A percentile compares a stretch with the other conserved stretches of the same genome.
phyloP scores from a whole-genome alignment of 1,140 invertebrate species.

The Spodoptera litura region DNA sequence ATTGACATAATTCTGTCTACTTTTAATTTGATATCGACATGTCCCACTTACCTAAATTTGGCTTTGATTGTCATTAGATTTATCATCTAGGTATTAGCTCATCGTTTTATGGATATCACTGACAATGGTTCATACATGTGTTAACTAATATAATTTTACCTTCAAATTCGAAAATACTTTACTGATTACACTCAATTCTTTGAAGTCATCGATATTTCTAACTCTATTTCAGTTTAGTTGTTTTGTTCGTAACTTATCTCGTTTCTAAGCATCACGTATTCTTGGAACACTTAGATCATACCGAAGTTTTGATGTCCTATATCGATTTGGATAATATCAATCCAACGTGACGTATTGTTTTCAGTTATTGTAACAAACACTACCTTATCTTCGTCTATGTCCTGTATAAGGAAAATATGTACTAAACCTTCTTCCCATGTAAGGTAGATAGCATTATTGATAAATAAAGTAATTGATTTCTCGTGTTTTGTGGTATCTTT shows the following conservation, averaged over 20 bases:
- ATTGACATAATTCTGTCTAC: background rate
- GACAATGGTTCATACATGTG: no score
- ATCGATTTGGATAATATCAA: background rate
- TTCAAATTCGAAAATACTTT: no score
- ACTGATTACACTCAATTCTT: no score
- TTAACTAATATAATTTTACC: no score
- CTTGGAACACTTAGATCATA: background rate
- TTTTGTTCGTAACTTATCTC: background rate
- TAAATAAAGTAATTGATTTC: background rate
- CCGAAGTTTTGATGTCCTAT: background rate
- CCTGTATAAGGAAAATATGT: constrained; percentile 15
- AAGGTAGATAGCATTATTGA: background rate
- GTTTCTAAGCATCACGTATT: background rate
- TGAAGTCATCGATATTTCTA: no score
- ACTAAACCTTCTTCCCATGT: no score
- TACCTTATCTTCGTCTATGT: constrained; percentile 11
- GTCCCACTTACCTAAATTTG: no score
- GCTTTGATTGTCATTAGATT: no score
- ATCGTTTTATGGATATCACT: no score
- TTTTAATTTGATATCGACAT: background rate
- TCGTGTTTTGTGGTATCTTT: no score
- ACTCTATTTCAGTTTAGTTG: no score
- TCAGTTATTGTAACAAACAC: background rate
- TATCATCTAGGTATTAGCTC: no score
- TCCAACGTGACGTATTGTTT: background rate